Base-by-base conservation (phyloP, 2,113 vertebrate species). In the Eudyptes chrysolophus region DNA sequence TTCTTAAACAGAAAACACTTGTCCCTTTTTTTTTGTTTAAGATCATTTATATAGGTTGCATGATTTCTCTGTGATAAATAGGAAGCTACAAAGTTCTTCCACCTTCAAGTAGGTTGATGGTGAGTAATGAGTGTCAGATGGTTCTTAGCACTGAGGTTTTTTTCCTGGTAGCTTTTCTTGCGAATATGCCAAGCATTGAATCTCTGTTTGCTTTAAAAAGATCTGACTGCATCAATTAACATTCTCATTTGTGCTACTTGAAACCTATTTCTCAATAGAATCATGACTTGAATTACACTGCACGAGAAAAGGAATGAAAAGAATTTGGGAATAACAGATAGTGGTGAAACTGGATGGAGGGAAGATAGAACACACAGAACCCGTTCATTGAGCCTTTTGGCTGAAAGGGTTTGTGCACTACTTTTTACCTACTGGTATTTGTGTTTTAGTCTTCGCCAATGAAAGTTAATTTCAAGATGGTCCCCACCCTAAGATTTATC, bases 141-240 rank as follows among this genome's bases (percentile, higher is more conserved):
- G 81, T 44, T 94, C 64, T 94, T 60, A 81, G 60, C 49, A 65
- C 15, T 58, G 68, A 92, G 74, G 30, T 7, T 26, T 14, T 84
- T 92, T 74, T 52, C 66, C 58, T 66, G 57, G 38, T 88, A 86
- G 83, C 20, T 96, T 96, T 95, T 76, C 90, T 93, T 74, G 55
- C 16, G 42, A 51, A 60, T 75, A 64, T 22, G 38, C 85, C 76
- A 93, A 86, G 44, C 64, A 66, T 25, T 77, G 92, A 57, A 94
- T 70, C 44, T 92, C 78, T 95, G 61, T 81, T 92, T 97, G 77
- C 91, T 96, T 96, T 92, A 87, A 92, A 95, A 96, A 89, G 91
- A 94, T 34, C 78, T 88, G 62, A 61, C 84, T 97, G 88, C 92
- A 93, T 94, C 92, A 64, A 68, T 95, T 93, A 96, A 78, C 81